Evolutionary conservation across 2,113 vertebrate species (phyloP).

Genomic region (Alaudala cheleensis): DNA sequence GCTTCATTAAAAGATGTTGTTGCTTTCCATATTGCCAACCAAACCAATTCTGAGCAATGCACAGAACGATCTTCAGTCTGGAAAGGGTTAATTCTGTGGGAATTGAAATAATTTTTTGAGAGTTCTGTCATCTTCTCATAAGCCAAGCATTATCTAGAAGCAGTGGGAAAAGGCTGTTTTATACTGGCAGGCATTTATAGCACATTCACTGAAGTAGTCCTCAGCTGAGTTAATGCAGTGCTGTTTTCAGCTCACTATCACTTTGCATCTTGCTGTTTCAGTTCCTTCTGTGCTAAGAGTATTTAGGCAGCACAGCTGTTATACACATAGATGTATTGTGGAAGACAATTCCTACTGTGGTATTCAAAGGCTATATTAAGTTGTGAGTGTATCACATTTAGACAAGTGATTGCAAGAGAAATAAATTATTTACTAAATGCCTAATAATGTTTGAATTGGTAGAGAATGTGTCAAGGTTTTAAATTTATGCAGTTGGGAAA

Average conservation of each 20-base stretch:
- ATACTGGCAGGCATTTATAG: background rate
- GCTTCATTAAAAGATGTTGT: background rate
- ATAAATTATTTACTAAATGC: background rate
- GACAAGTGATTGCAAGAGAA: background rate
- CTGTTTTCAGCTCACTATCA: background rate
- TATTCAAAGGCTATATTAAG: conserved; percentile 14
- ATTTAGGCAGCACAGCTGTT: conserved; percentile 40
- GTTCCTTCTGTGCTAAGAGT: background rate
- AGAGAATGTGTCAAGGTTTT: background rate
- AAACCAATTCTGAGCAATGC: background rate
- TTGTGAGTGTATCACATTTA: background rate
- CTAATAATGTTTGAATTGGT: background rate
- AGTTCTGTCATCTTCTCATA: background rate
- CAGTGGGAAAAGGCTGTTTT: background rate
- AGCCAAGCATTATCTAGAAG: background rate
- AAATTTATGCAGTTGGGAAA: background rate
- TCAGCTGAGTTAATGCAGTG: background rate
- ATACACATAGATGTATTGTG: background rate
- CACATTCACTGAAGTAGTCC: background rate
- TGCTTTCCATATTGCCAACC: background rate
- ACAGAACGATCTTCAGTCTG: background rate
- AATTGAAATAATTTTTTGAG: background rate
- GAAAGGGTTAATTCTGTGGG: background rate
- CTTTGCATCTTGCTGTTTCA: conserved; percentile 36
- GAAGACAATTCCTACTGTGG: background rate